These are phyloP conservation scores for Megalopta genalis DNA, from an alignment of 1,140 invertebrate genomes.

Conservation along the genomic window DNA sequence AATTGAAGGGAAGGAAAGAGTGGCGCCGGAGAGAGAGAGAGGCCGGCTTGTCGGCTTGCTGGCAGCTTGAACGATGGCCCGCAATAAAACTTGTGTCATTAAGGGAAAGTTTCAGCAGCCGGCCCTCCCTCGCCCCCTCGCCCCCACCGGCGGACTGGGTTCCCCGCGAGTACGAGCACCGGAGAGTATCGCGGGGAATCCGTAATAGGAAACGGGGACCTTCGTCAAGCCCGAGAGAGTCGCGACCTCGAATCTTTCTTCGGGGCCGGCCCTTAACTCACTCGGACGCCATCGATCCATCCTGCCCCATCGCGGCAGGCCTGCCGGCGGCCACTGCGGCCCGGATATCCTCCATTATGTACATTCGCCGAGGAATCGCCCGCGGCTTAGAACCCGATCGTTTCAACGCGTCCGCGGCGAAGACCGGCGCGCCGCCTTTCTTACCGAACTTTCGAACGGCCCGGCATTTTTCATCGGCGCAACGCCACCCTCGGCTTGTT, in stretches of 20 bases:
- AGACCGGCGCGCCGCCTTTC: neutral
- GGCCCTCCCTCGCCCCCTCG: neutral
- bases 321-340: too few relatives aligned
- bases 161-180: too few relatives aligned
- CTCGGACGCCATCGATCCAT: conserved; percentile 43
- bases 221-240: conserved; percentile 47
- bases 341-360: neutral
- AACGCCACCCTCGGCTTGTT: neutral
- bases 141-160: too few relatives aligned
- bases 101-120: conserved; percentile 59
- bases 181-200: conserved; percentile 57
- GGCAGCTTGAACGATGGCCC: conserved; percentile 62
- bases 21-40: neutral
- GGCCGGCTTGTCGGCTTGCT: conserved; percentile 34
- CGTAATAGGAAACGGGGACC: conserved; percentile 59
- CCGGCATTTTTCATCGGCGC: neutral
- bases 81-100: conserved; percentile 67
- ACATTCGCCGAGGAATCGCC: conserved; percentile 1
- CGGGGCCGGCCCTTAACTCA: conserved; percentile 29
- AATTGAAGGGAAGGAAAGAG: conserved; percentile 28
- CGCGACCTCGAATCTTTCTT: conserved; percentile 43
- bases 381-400: neutral
- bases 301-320: neutral
- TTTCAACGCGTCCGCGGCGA: neutral
- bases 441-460: conserved; percentile 11